Conservation (phyloP, 2,888 invertebrate species). For the Blastobasis lacticolella region DNA sequence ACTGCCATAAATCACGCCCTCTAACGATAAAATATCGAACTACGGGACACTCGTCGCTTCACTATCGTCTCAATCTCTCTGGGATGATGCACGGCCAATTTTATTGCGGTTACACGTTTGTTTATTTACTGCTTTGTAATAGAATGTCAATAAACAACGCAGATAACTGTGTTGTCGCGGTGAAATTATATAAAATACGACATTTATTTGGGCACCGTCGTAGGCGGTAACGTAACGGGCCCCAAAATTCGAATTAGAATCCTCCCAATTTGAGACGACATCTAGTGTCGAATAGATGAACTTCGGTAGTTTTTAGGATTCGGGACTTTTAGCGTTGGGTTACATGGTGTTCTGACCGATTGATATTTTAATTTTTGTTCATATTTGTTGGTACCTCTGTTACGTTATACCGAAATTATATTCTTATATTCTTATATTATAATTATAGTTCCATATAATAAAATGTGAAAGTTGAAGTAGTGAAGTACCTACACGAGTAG, state of each 20-base stretch:
- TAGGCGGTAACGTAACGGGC: constrained; percentile 17
- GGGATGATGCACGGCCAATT: constrained; percentile 53
- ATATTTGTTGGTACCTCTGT: too few relatives aligned
- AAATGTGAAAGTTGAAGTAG: too few relatives aligned
- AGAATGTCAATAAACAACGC: constrained; percentile 57
- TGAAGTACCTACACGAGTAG: too few relatives aligned
- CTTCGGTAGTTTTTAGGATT: constrained; percentile 3
- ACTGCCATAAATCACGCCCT: constrained; percentile 59
- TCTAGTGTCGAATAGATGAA: constrained; percentile 46
- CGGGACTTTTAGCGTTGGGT: neutral
- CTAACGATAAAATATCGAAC: constrained; percentile 45
- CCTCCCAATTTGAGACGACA: constrained; percentile 28
- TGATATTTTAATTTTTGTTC: too few relatives aligned
- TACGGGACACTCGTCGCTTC: constrained; percentile 42
- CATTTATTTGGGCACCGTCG: constrained; percentile 26
- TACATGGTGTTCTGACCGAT: constrained; percentile 7
- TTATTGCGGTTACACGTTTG: constrained; percentile 54
- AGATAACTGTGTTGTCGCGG: constrained; percentile 43
- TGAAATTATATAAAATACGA: constrained; percentile 52
- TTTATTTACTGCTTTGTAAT: constrained; percentile 60
- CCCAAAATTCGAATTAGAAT: neutral
- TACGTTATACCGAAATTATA: too few relatives aligned
- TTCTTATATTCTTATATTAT: too few relatives aligned
- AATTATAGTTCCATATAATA: too few relatives aligned
- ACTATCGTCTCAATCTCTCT: constrained; percentile 56